These are phyloP conservation scores for Aplochiton taeniatus DNA, from an alignment of 2,797 vertebrate genomes.

Conservation along the genomic window DNA sequence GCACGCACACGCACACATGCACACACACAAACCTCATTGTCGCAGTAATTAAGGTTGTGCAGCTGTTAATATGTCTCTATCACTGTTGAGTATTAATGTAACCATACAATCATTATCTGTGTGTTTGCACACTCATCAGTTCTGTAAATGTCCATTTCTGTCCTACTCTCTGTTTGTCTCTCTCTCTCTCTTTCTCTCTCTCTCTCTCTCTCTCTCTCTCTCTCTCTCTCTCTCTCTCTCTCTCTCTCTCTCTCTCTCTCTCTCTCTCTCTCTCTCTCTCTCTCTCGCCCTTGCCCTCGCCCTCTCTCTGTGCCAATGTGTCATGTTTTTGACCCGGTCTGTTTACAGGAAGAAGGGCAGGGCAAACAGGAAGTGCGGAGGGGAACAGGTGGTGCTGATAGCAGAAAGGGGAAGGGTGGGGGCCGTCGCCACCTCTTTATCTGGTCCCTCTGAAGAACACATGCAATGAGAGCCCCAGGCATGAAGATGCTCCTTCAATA, in stretches of 20 bases:
- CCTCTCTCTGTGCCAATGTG: background rate
- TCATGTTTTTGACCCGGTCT: background rate
- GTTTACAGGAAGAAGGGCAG: constrained; percentile 15
- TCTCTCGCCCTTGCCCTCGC: background rate
- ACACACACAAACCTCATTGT: too few species aligned
- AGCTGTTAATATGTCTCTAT: too few species aligned
- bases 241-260: constrained; percentile 4
- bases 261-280: constrained; percentile 3
- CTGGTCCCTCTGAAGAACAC: background rate
- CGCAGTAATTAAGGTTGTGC: too few species aligned
- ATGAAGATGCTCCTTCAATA: constrained; percentile 4
- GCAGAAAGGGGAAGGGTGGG: background rate
- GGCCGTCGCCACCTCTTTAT: constrained; percentile 1
- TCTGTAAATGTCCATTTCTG: too few species aligned
- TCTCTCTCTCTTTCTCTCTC: background rate
- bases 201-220: background rate
- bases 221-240: background rate
- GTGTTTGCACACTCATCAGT: too few species aligned
- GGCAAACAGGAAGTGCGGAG: constrained; percentile 16
- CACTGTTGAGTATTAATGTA: too few species aligned
- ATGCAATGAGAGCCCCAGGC: constrained; percentile 3
- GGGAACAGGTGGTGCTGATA: constrained; percentile 9
- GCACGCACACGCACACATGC: too few species aligned
- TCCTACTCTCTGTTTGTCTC: background rate
- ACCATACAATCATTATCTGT: too few species aligned